Conservation (phyloP, 2,113 vertebrate genomes). For the Aldabrachelys gigantea region DNA sequence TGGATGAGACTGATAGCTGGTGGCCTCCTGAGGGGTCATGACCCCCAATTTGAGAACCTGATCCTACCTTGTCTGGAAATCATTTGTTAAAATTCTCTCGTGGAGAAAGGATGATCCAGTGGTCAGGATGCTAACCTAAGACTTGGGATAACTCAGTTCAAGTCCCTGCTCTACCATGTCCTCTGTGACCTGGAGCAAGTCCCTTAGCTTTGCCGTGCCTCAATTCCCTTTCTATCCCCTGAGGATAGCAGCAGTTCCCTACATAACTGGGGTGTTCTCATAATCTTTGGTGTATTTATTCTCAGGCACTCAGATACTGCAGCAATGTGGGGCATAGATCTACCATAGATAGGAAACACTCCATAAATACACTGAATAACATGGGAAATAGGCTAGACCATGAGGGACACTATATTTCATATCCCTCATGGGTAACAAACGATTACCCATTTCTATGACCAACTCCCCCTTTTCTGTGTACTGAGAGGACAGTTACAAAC, state of each 20-base stretch:
- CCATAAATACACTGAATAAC: neutral
- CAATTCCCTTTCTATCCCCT: neutral
- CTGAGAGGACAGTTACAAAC: neutral
- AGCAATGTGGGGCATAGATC: neutral
- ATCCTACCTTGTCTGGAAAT: neutral
- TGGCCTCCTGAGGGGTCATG: too few species aligned
- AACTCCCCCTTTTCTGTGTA: neutral
- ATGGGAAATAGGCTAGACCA: constrained; percentile 18
- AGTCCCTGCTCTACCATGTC: neutral
- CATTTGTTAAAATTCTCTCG: neutral
- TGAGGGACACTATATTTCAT: neutral
- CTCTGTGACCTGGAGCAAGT: neutral
- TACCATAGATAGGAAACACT: neutral
- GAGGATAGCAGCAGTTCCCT: neutral
- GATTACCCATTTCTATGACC: neutral
- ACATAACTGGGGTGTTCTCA: neutral
- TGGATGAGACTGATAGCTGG: too few species aligned
- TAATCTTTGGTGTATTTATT: neutral
- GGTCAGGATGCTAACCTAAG: neutral
- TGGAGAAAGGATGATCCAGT: neutral
- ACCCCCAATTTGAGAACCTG: too few species aligned
- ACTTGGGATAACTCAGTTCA: neutral
- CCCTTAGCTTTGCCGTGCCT: neutral
- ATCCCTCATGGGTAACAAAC: neutral
- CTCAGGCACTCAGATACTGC: neutral